Evolutionary conservation across 2,797 vertebrate genomes (phyloP).

Genomic region (Sebastes iracundus): DNA sequence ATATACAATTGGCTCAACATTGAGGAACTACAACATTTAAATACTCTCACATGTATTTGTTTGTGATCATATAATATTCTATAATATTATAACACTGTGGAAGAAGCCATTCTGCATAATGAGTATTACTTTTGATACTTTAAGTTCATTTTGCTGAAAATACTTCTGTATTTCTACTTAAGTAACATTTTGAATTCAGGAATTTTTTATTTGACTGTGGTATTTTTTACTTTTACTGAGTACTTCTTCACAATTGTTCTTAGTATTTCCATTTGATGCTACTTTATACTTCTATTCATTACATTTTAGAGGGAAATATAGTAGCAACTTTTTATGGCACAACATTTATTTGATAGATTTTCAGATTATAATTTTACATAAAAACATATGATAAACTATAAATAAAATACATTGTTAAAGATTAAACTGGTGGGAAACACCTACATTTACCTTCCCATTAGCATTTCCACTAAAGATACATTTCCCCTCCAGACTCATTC

Average conservation of each 20-base stretch:
- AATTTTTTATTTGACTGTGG: too few species aligned
- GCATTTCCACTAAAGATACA: background rate
- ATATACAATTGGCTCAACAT: accelerated
- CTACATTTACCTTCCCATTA: background rate
- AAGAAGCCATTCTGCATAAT: too few species aligned
- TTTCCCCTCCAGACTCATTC: background rate
- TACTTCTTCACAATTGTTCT: background rate
- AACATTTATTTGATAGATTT: background rate
- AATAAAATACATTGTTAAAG: background rate
- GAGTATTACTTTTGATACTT: too few species aligned
- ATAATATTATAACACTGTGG: accelerated
- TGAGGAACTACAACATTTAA: too few species aligned
- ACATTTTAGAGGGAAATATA: background rate
- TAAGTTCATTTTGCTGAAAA: too few species aligned
- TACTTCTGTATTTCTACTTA: too few species aligned
- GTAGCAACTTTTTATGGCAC: background rate
- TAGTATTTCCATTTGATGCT: background rate
- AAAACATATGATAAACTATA: background rate
- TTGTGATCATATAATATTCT: too few species aligned
- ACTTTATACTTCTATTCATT: background rate
- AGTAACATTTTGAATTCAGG: too few species aligned
- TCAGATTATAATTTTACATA: background rate
- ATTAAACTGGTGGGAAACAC: background rate
- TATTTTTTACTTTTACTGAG: too few species aligned
- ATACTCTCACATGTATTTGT: too few species aligned